Base-by-base conservation (phyloP, 2,888 invertebrate genomes). In the Eudasyphora cyanicolor region DNA sequence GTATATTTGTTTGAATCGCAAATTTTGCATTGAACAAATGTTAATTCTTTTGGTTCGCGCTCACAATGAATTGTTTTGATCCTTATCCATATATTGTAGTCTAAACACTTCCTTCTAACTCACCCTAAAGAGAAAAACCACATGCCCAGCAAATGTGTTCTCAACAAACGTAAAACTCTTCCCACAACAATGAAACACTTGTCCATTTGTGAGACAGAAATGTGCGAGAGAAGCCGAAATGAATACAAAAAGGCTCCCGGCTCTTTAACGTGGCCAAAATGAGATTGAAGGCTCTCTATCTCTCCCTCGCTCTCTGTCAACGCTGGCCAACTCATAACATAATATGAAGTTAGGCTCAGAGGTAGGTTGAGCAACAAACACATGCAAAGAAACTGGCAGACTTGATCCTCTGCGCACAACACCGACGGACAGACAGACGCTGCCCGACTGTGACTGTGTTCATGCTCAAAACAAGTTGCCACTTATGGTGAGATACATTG, bases 391-490 rank as follows among this genome's bases (percentile, higher is more conserved):
- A 49, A 19, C 69, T 51, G 35, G 60, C 21, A 32, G 19, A 71
- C 51, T 54, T 76, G 27, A 69, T 60, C 21, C 32, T 45, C 62
- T 51, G 4, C 24, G 57, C 32, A 1, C 42, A 10, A 42, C 54
- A 64, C 78, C 81, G n/a, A n/a, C n/a, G n/a, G n/a, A 69, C 76
- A 71, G 42, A 70, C 64, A 74, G 76, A 79, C n/a, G n/a, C n/a
- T n/a, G n/a, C n/a, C n/a, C n/a, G n/a, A n/a, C n/a, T n/a, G n/a
- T n/a, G n/a, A n/a, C n/a, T n/a, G n/a, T n/a, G n/a, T n/a, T 85
- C 81, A 80, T 84, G 81, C 85, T 82, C 86, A 83, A 85, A 89
- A 87, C 87, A 86, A 88, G 88, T 88, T 89, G 87, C 89, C 88
- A 85, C 88, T 87, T 89, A 88, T 88, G 87, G 88, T 86, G 86